Conservation (phyloP, 2,113 vertebrate species). For the Arvicanthis niloticus region DNA sequence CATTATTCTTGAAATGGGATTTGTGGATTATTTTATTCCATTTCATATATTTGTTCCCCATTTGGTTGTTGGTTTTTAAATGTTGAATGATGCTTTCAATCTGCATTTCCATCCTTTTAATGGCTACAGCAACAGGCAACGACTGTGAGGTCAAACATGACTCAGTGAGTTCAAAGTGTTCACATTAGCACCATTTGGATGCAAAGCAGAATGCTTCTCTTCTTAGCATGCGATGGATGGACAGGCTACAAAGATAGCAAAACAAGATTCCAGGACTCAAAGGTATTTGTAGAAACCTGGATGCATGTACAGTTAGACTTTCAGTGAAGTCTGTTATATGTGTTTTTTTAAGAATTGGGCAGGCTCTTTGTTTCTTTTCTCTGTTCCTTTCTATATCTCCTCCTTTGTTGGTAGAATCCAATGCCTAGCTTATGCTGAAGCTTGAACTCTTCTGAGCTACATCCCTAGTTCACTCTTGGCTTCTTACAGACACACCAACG, state of each 20-base stretch:
- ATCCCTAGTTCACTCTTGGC: not conserved
- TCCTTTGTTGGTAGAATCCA: not conserved
- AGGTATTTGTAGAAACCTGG: not conserved
- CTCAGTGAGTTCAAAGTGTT: not conserved
- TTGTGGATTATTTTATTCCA: not conserved
- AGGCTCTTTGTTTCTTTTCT: not conserved
- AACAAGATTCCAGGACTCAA: not conserved
- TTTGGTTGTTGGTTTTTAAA: not conserved
- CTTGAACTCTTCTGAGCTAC: not conserved
- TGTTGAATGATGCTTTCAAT: not conserved
- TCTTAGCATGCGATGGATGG: not conserved
- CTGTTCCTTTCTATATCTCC: not conserved
- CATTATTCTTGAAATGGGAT: conserved; percentile 56
- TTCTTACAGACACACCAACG: not conserved
- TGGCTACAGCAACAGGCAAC: not conserved
- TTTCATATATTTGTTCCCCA: not conserved
- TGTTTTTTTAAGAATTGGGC: not conserved
- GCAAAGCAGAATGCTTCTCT: not conserved
- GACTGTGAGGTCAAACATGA: not conserved
- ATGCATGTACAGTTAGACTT: not conserved
- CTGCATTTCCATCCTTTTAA: conserved; percentile 31
- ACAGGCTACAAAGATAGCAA: not conserved
- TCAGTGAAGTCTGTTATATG: not conserved
- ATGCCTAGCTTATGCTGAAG: not conserved
- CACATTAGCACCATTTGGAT: not conserved